Evolutionary conservation across 2,888 invertebrate genomes (phyloP), one percentile per base, ranked within the genome.

Genomic region (Epirrhoe tristata): DNA sequence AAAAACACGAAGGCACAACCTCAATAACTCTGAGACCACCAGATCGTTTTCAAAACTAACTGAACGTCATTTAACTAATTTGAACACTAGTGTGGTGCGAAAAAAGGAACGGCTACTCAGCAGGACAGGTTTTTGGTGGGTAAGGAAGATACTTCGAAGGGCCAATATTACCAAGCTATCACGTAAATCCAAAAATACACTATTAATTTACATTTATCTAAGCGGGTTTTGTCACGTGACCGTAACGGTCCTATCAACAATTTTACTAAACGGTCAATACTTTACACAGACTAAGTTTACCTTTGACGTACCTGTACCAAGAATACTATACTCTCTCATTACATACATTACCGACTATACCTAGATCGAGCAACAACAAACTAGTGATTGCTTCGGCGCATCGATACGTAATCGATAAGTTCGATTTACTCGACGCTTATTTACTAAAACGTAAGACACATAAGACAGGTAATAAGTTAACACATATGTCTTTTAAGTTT

Each of bases 1-100:
- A 58, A 57, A 58, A 39, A 58, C n/a, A 12, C 34, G 36, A 58
- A 0, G 51, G 50, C 3, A 6, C 36, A 58, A 24, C 17, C 16
- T 8, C 58, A 32, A 43, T 51, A 24, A 51, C 12, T 24, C 17
- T n/a, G 24, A 58, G 50, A 34, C 34, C 50, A 36, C 58, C 34
- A 36, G 48, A 34, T 34, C 12, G 16, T 36, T 24, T 36, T 50
- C 14, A 50, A 32, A 16, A 34, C 16, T 16, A 58, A 50, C 50
- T 8, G 17, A 34, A 58, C 36, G 58, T 58, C 58, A 58, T 58
- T 58, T 58, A 58, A 58, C 58, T 51, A 58, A 36, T 58, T 58
- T 58, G 58, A 58, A 57, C 31, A 57, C 56, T 43, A 46, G 5
- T 48, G 57, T 32, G 56, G 39, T 43, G 36, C 36, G 7, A 34